Conservation (phyloP, 1,140 invertebrate genomes). For the Campoletis sonorensis region DNA sequence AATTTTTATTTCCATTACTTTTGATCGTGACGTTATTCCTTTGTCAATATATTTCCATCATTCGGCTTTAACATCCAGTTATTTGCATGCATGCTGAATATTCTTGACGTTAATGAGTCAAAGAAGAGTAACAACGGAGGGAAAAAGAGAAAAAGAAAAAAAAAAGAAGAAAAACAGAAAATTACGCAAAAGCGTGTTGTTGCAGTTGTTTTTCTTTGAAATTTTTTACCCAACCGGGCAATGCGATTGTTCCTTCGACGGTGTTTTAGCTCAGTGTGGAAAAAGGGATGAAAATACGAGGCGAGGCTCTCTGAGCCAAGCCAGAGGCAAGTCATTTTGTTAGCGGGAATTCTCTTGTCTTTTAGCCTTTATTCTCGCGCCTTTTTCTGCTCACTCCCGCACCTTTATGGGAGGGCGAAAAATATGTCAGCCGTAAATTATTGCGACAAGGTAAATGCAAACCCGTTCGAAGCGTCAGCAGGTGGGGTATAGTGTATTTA, state of each 20-base stretch:
- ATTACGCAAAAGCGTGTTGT: neutral
- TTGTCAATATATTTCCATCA: no score
- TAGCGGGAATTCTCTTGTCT: neutral
- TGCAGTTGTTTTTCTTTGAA: no score
- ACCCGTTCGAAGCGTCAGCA: neutral
- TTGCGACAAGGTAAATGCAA: neutral
- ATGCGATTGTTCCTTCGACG: neutral
- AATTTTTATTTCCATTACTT: no score
- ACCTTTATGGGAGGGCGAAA: neutral
- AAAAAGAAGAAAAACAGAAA: neutral
- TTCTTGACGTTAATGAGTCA: neutral
- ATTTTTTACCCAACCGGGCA: neutral
- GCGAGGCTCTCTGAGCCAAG: no score
- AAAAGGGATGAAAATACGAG: no score
- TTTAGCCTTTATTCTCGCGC: neutral
- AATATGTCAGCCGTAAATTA: conserved; percentile 14
- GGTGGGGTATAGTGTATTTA: neutral
- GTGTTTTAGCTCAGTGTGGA: neutral
- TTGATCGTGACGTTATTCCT: no score
- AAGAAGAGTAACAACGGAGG: neutral
- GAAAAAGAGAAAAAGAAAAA: neutral
- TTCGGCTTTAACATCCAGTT: no score
- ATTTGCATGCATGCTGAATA: no score
- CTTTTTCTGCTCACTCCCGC: neutral
- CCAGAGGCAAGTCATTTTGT: conserved; percentile 1